Conservation (phyloP, 2,797 vertebrate genomes). For the Sus cebifrons region DNA sequence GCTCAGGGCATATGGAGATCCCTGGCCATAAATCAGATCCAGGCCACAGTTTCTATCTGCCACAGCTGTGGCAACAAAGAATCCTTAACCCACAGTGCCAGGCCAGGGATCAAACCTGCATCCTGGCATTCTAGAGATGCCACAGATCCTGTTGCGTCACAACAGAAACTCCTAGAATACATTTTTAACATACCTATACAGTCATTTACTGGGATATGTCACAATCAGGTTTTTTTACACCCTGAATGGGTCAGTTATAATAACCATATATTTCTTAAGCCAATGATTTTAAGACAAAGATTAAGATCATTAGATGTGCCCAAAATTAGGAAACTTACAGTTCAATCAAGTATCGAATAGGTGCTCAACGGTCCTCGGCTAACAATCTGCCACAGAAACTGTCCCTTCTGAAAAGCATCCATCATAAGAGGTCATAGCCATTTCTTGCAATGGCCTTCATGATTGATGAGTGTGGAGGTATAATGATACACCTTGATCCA, state of each 20-base stretch:
- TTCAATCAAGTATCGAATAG: not conserved
- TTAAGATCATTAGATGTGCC: not conserved
- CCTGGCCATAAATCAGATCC: too few relatives aligned
- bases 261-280: not conserved
- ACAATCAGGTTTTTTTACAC: not conserved
- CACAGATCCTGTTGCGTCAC: too few relatives aligned
- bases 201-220: not conserved
- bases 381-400: too few relatives aligned
- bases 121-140: too few relatives aligned
- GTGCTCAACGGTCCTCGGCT: not conserved
- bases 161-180: too few relatives aligned
- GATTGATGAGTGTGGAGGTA: not conserved
- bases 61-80: too few relatives aligned
- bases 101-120: too few relatives aligned
- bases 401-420: too few relatives aligned
- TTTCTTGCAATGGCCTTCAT: not conserved
- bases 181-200: not conserved
- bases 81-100: too few relatives aligned
- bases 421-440: fast-evolving
- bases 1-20: too few relatives aligned
- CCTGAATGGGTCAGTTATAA: not conserved
- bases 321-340: not conserved
- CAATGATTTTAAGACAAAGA: not conserved
- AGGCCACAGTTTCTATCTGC: too few relatives aligned
- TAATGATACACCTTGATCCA: not conserved